phyloP scores from a whole-genome alignment of 1,140 invertebrate genomes.

The Belonocnema kinseyi region DNA sequence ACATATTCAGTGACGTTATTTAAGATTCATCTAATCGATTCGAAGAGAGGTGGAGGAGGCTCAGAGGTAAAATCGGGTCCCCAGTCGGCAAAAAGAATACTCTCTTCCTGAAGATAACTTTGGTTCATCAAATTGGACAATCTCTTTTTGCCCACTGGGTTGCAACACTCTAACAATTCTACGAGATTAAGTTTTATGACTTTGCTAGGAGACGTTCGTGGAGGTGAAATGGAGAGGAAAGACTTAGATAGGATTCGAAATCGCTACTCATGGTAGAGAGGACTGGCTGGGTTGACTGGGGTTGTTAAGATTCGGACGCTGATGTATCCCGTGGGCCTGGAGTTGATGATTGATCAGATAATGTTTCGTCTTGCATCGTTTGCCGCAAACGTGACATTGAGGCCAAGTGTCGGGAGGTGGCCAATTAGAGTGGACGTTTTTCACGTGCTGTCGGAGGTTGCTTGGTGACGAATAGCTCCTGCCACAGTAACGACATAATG shows the following conservation, averaged over 20 bases:
- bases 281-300: conserved; percentile 58
- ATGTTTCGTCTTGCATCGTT: conserved; percentile 86
- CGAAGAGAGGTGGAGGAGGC: conserved; percentile 19
- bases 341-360: conserved; percentile 86
- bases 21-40: not conserved
- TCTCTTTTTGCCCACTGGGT: too few relatives aligned
- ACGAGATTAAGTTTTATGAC: too few relatives aligned
- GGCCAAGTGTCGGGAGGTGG: conserved; percentile 83
- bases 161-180: too few relatives aligned
- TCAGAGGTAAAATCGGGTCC: not conserved
- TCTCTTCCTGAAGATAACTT: too few relatives aligned
- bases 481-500: conserved; percentile 82
- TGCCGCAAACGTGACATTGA: conserved; percentile 83
- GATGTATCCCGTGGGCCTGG: conserved; percentile 83
- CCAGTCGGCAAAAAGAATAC: too few relatives aligned
- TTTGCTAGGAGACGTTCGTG: too few relatives aligned
- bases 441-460: conserved; percentile 83
- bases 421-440: conserved; percentile 83
- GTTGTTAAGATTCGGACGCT: conserved; percentile 71
- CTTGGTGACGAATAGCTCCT: conserved; percentile 82
- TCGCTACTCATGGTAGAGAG: conserved; percentile 61
- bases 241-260: conserved; percentile 33
- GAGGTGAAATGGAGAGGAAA: too few relatives aligned
- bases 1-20: not conserved
- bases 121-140: too few relatives aligned